Percentiles rank a stretch among this genome's conserved stretches.
These are phyloP conservation scores for Nudaria mundana DNA, from an alignment of 2,888 invertebrate species.

Conservation along the genomic window DNA sequence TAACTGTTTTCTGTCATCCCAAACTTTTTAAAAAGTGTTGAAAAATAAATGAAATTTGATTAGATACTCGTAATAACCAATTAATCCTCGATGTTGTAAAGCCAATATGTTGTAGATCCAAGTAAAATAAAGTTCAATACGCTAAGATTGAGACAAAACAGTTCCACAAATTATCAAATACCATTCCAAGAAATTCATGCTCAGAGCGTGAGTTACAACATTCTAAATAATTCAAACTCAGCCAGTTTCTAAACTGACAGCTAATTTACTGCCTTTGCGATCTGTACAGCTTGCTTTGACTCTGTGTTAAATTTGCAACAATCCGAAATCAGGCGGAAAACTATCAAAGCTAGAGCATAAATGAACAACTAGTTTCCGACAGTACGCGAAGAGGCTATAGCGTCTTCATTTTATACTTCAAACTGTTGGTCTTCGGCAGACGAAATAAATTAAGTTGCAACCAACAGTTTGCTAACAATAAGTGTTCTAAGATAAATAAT, in stretches of 20 bases:
- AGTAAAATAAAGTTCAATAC: no score
- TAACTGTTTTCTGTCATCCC: no score
- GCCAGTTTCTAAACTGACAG: constrained; percentile 43
- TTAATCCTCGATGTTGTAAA: no score
- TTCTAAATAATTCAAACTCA: constrained; percentile 33
- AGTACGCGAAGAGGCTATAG: constrained; percentile 43
- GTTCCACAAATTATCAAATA: constrained; percentile 8
- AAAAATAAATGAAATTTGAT: no score
- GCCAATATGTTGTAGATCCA: no score
- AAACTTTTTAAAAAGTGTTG: no score
- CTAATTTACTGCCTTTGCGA: constrained; percentile 61
- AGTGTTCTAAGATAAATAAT: background rate
- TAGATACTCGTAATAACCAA: no score
- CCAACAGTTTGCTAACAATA: background rate
- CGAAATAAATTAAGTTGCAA: constrained; percentile 28
- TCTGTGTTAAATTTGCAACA: constrained; percentile 65
- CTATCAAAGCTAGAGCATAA: constrained; percentile 54
- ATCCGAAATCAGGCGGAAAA: constrained; percentile 69
- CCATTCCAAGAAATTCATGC: constrained; percentile 14
- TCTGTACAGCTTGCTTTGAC: constrained; percentile 57
- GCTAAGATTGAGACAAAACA: no score
- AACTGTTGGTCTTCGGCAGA: constrained; percentile 31
- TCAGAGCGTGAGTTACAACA: constrained; percentile 17
- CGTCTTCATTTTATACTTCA: constrained; percentile 43
- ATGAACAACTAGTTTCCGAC: constrained; percentile 60